Conservation (phyloP, 2,888 invertebrate species). For the Drosophila greeni region DNA sequence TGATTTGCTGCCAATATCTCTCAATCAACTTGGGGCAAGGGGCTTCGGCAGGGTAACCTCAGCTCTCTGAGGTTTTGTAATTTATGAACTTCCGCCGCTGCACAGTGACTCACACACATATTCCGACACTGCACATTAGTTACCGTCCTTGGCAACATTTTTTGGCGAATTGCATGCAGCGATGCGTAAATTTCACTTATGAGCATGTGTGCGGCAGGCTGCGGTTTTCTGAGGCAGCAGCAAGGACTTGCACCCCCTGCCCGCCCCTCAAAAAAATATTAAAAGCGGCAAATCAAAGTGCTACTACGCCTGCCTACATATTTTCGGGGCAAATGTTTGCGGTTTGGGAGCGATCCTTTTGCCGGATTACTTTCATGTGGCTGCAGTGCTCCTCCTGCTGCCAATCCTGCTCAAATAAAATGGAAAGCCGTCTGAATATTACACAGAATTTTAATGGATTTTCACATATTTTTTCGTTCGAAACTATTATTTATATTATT, state of each 20-base stretch:
- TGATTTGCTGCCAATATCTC: slow-evolving; percentile 46
- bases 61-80: slow-evolving; percentile 49
- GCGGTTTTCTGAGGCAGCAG: slow-evolving; percentile 20
- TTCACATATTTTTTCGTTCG: slow-evolving; percentile 2
- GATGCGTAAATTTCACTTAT: slow-evolving; percentile 71
- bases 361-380: slow-evolving; percentile 69
- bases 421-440: slow-evolving; percentile 20
- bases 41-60: slow-evolving; percentile 23
- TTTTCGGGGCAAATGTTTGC: slow-evolving; percentile 69
- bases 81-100: slow-evolving; percentile 52
- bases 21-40: slow-evolving; percentile 10
- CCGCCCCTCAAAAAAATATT: slow-evolving; percentile 51
- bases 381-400: slow-evolving; percentile 41
- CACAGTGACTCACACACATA: slow-evolving; percentile 19
- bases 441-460: slow-evolving; percentile 31
- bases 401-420: slow-evolving; percentile 21
- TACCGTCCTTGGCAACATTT: slow-evolving; percentile 61
- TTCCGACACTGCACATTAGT: slow-evolving; percentile 33
- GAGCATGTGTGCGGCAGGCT: slow-evolving; percentile 22
- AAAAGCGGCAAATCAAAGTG: slow-evolving; percentile 71
- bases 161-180: slow-evolving; percentile 69
- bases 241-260: background rate
- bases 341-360: slow-evolving; percentile 55
- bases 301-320: slow-evolving; percentile 48
- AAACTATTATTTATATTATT: slow-evolving; percentile 9